A percentile compares a stretch with the other conserved stretches of the same genome.
These are phyloP conservation scores for Numida meleagris DNA, from an alignment of 2,113 vertebrate species.

Conservation along the genomic window DNA sequence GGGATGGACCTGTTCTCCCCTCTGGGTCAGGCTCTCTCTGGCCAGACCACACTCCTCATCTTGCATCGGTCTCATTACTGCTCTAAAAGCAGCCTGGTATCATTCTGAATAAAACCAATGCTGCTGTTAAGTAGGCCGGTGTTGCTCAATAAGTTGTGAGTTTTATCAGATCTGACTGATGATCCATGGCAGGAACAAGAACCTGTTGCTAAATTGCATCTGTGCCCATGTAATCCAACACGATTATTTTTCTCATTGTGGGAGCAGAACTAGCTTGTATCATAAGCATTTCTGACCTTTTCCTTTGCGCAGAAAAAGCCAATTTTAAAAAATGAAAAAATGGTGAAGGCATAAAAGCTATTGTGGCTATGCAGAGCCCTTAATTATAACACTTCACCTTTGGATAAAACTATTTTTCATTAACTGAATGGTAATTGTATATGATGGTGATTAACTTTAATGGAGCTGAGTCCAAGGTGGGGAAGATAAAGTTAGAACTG, in stretches of 20 bases:
- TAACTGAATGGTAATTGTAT: constrained; percentile 53
- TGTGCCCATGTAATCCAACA: neutral
- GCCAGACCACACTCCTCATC: neutral
- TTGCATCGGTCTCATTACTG: neutral
- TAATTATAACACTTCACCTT: constrained; percentile 60
- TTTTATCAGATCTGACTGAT: constrained; percentile 43
- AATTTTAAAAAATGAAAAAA: constrained; percentile 9
- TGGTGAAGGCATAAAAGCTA: constrained; percentile 26
- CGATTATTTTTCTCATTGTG: constrained; percentile 42
- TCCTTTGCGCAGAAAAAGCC: neutral
- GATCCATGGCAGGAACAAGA: constrained; percentile 13
- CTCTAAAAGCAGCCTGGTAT: neutral
- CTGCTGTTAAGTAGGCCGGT: neutral
- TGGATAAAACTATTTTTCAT: constrained; percentile 69
- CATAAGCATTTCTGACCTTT: constrained; percentile 19
- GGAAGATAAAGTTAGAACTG: constrained; percentile 67
- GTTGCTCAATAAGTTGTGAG: neutral
- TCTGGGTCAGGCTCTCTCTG: fast-evolving
- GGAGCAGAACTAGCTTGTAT: constrained; percentile 27
- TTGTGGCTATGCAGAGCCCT: constrained; percentile 24
- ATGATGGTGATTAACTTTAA: constrained; percentile 71
- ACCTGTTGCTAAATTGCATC: constrained; percentile 51
- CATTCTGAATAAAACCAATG: neutral
- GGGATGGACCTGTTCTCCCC: neutral
- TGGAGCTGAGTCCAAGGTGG: constrained; percentile 47